Evolutionary conservation across 2,797 vertebrate species (phyloP).

Genomic region (Amblyopsis hoosieri): DNA sequence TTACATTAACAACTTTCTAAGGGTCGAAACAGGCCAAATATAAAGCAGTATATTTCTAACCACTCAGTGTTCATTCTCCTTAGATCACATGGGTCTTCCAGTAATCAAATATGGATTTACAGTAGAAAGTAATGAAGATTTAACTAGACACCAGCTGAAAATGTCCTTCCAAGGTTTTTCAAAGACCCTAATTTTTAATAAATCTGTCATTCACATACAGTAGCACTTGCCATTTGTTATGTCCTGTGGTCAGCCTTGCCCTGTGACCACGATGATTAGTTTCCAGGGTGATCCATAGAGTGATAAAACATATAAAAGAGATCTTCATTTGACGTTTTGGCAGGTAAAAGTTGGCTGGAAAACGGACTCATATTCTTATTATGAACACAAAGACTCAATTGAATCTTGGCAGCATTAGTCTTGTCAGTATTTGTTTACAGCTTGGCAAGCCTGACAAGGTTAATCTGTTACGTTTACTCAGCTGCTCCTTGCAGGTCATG

Average conservation of each 20-base stretch:
- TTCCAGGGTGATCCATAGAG: constrained; percentile 12
- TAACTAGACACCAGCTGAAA: constrained; percentile 47
- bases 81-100: constrained; percentile 54
- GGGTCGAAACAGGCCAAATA: constrained; percentile 42
- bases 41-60: constrained; percentile 49
- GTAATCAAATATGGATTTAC: constrained; percentile 62
- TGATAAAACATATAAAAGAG: constrained; percentile 15
- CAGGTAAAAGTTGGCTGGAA: constrained; percentile 23
- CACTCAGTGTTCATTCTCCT: constrained; percentile 51
- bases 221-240: constrained; percentile 34
- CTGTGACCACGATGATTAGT: constrained; percentile 12
- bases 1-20: constrained; percentile 45
- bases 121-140: constrained; percentile 57
- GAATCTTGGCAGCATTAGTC: constrained; percentile 15
- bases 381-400: constrained; percentile 12
- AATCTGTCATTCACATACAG: constrained; percentile 27
- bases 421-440: constrained; percentile 20
- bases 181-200: constrained; percentile 14
- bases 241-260: constrained; percentile 21
- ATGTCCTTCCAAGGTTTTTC: constrained; percentile 41
- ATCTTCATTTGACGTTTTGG: constrained; percentile 16
- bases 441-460: neutral
- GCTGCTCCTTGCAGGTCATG: constrained; percentile 20
- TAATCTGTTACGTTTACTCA: constrained; percentile 24
- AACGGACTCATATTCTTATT: constrained; percentile 4